phyloP scores from a whole-genome alignment of 2,797 vertebrate genomes.

The Chromobotia macracanthus region DNA sequence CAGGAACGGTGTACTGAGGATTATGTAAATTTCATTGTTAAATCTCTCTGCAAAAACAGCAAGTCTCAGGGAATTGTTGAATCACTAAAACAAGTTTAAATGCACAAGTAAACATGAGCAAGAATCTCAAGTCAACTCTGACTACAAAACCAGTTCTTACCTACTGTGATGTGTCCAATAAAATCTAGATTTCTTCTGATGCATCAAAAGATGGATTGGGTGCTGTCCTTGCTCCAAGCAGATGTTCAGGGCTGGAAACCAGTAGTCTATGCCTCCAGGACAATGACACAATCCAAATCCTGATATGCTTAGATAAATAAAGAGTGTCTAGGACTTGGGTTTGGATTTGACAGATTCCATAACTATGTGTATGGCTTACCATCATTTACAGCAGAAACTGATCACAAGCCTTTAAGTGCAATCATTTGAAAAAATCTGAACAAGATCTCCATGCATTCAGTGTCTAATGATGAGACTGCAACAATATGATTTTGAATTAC shows the following conservation, averaged over 20 bases:
- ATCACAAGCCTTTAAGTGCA: not conserved
- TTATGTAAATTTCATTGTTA: not conserved
- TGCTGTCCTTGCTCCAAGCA: too few relatives aligned
- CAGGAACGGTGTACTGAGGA: not conserved
- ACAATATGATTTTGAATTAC: not conserved
- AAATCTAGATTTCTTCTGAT: not conserved
- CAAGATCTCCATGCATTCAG: not conserved
- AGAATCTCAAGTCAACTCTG: too few relatives aligned
- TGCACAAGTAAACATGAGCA: too few relatives aligned
- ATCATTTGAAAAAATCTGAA: not conserved
- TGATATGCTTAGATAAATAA: not conserved
- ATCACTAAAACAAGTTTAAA: not conserved
- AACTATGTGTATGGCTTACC: not conserved
- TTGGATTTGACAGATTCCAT: not conserved
- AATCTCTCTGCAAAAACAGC: not conserved
- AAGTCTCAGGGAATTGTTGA: not conserved
- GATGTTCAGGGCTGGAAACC: too few relatives aligned
- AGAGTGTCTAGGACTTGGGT: not conserved
- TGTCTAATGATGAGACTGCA: too few relatives aligned
- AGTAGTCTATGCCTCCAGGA: too few relatives aligned
- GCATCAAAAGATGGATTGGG: too few relatives aligned
- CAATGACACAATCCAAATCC: too few relatives aligned
- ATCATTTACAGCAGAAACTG: not conserved
- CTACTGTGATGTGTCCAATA: not conserved
- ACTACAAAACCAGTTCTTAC: too few relatives aligned